Evolutionary conservation across 2,113 vertebrate genomes (phyloP).

Genomic region (Anoplopoma fimbria): DNA sequence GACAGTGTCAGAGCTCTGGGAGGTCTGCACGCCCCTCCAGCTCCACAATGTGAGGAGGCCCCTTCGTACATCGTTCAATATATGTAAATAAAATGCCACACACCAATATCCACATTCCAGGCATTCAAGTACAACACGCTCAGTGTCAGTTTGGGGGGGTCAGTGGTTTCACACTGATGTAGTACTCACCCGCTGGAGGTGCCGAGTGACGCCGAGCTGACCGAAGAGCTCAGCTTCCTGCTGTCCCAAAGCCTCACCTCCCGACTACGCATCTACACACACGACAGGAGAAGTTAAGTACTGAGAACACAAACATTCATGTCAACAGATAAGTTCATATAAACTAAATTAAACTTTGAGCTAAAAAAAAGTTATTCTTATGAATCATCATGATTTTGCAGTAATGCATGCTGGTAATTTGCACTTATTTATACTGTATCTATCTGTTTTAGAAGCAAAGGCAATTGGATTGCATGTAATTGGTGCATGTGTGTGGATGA

Average conservation of each 20-base stretch:
- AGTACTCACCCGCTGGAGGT: slow-evolving; percentile 89
- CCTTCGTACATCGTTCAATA: slow-evolving; percentile 11
- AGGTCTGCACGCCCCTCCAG: slow-evolving; percentile 48
- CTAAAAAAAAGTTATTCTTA: neutral
- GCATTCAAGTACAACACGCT: slow-evolving; percentile 8
- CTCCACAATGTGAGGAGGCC: neutral
- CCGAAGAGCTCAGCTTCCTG: slow-evolving; percentile 82
- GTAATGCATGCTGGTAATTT: neutral
- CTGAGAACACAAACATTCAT: neutral
- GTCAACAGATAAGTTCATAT: neutral
- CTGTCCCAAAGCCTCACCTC: slow-evolving; percentile 94
- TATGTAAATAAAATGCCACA: slow-evolving; percentile 18
- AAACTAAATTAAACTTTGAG: neutral
- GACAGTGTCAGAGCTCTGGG: slow-evolving; percentile 48
- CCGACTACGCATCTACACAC: slow-evolving; percentile 87
- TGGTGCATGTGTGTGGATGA: neutral
- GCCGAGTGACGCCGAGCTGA: slow-evolving; percentile 84
- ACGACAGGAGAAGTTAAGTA: neutral
- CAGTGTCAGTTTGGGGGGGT: neutral
- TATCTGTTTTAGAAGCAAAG: neutral
- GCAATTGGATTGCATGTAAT: neutral
- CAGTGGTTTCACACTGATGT: neutral
- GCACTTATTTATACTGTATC: neutral
- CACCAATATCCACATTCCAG: slow-evolving; percentile 22
- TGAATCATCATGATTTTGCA: neutral